Conservation (phyloP, 2,113 vertebrate genomes). For the Oenanthe oenanthe region DNA sequence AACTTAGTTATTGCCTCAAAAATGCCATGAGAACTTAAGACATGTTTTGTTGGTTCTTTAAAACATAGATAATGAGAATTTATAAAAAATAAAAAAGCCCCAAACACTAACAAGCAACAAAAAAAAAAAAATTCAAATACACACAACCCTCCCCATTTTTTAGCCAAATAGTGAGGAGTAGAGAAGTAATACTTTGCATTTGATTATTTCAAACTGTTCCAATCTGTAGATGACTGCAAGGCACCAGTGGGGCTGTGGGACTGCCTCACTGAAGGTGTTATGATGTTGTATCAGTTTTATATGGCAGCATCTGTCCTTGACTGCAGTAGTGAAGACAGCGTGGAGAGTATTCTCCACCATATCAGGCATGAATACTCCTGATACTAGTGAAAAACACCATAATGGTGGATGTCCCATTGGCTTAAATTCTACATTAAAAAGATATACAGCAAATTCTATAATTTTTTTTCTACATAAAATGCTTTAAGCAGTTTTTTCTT, state of each 20-base stretch:
- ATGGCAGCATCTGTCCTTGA: not conserved
- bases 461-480: not conserved
- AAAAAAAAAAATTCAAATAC: not conserved
- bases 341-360: not conserved
- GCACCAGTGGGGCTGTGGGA: not conserved
- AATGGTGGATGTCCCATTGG: not conserved
- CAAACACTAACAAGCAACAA: not conserved
- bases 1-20: constrained; percentile 60
- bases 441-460: not conserved
- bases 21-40: constrained; percentile 44
- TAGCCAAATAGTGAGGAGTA: not conserved
- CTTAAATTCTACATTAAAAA: not conserved
- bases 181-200: not conserved
- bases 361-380: not conserved
- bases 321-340: not conserved
- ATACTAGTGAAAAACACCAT: not conserved
- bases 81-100: not conserved
- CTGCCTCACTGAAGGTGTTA: not conserved
- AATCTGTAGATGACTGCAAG: not conserved
- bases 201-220: not conserved
- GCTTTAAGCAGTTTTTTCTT: not conserved
- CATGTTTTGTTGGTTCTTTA: constrained; percentile 23
- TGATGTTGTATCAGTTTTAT: not conserved
- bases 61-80: not conserved
- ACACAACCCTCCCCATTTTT: not conserved